A percentile compares a stretch with the other conserved stretches of the same genome.
phyloP scores from a whole-genome alignment of 1,140 invertebrate species.

The Drosophila mayri region DNA sequence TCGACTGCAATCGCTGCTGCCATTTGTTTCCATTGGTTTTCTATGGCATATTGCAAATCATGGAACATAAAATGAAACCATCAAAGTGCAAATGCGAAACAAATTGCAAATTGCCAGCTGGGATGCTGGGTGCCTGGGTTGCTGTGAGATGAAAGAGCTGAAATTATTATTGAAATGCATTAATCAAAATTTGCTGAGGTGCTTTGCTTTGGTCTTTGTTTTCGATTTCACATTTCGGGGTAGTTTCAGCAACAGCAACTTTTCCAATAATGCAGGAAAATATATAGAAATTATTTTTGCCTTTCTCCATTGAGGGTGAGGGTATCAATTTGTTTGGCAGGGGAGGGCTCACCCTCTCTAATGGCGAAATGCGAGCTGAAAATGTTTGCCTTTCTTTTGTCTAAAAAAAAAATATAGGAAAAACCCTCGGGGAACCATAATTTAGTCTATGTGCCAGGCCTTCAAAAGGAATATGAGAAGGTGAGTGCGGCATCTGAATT shows the following conservation, averaged over 20 bases:
- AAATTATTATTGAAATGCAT: constrained; percentile 72
- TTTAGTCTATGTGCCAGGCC: constrained; percentile 22
- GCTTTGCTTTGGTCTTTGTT: constrained; percentile 15
- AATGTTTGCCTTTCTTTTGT: constrained; percentile 31
- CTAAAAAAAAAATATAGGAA: neutral
- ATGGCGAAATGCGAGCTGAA: constrained; percentile 26
- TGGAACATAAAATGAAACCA: constrained; percentile 70
- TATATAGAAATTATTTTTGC: constrained; percentile 23
- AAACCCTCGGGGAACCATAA: constrained; percentile 32
- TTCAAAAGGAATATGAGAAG: constrained; percentile 22
- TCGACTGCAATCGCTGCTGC: constrained; percentile 10
- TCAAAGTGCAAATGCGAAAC: constrained; percentile 80
- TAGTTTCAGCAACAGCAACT: constrained; percentile 35
- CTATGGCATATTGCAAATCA: constrained; percentile 43
- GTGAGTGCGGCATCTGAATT: constrained; percentile 17
- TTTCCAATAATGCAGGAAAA: constrained; percentile 63
- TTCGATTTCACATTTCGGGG: constrained; percentile 25
- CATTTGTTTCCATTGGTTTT: neutral
- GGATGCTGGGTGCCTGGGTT: neutral
- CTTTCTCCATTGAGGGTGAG: neutral
- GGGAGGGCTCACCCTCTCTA: constrained; percentile 13
- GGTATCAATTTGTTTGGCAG: constrained; percentile 10
- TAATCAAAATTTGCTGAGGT: constrained; percentile 71
- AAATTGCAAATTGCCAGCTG: constrained; percentile 67
- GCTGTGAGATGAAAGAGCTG: constrained; percentile 26